Evolutionary conservation across 2,113 vertebrate species (phyloP).

Genomic region (Zapornia atra): DNA sequence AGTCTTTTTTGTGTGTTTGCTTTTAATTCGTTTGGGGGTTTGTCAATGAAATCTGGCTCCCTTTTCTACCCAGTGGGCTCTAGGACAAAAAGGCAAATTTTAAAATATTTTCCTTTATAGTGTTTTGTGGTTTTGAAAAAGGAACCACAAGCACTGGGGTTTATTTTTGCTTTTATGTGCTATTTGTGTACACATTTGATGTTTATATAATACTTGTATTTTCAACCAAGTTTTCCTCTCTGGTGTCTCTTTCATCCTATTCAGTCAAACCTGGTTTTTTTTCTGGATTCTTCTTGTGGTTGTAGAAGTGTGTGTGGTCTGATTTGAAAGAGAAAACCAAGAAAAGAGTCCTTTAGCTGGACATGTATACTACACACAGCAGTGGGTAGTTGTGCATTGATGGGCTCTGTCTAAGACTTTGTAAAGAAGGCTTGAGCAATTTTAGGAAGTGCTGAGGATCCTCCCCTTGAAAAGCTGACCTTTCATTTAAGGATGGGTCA

Average conservation of each 20-base stretch:
- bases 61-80: neutral
- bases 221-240: neutral
- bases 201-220: neutral
- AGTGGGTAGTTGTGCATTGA: neutral
- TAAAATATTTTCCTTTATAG: neutral
- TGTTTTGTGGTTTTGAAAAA: neutral
- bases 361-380: neutral
- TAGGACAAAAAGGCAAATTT: neutral
- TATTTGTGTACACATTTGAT: neutral
- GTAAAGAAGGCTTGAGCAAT: neutral
- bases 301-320: neutral
- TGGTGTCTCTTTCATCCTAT: neutral
- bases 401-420: neutral
- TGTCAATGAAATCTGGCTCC: neutral
- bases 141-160: neutral
- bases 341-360: neutral
- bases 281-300: neutral
- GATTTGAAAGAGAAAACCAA: neutral
- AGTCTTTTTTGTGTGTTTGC: neutral
- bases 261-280: neutral
- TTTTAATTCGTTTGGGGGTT: neutral
- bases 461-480: neutral
- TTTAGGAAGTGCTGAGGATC: neutral
- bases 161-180: neutral
- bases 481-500: neutral